These are phyloP conservation scores for Troglohyphantes excavatus DNA, from an alignment of 2,888 invertebrate genomes.

Conservation along the genomic window DNA sequence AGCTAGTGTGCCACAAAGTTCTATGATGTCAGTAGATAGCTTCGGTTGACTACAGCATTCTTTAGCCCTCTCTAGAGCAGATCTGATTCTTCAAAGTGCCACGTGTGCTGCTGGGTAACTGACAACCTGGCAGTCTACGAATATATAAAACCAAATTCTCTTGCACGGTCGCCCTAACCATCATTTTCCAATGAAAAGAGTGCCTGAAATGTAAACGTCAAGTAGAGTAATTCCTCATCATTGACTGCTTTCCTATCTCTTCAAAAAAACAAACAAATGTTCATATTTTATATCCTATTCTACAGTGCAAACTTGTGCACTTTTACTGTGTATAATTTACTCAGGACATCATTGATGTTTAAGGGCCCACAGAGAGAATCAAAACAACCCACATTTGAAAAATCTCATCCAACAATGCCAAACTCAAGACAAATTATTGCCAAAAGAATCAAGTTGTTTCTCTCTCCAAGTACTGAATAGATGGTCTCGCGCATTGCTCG, in stretches of 20 bases:
- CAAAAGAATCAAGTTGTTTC: conserved; percentile 76
- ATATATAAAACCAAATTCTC: conserved; percentile 21
- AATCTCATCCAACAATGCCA: conserved; percentile 74
- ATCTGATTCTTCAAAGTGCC: conserved; percentile 74
- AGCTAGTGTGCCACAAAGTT: conserved; percentile 75
- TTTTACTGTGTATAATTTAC: conserved; percentile 74
- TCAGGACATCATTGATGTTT: conserved; percentile 68
- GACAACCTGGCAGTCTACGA: conserved; percentile 59
- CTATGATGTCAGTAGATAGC: conserved; percentile 80
- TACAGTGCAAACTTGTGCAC: conserved; percentile 75
- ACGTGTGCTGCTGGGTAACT: conserved; percentile 71
- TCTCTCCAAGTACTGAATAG: conserved; percentile 55
- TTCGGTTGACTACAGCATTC: conserved; percentile 79
- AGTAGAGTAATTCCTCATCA: conserved; percentile 72
- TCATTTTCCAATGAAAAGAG: conserved; percentile 76
- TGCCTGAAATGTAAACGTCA: conserved; percentile 73
- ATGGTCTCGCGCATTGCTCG: conserved; percentile 68
- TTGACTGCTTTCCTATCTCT: conserved; percentile 75
- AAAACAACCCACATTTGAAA: conserved; percentile 58
- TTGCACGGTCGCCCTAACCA: conserved; percentile 71
- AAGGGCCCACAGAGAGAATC: conserved; percentile 64
- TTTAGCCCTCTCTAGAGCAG: conserved; percentile 71
- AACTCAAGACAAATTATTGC: conserved; percentile 68
- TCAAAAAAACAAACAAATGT: conserved; percentile 63
- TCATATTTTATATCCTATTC: conserved; percentile 76